Conservation (phyloP, 2,113 vertebrate species). For the Perca flavescens region DNA sequence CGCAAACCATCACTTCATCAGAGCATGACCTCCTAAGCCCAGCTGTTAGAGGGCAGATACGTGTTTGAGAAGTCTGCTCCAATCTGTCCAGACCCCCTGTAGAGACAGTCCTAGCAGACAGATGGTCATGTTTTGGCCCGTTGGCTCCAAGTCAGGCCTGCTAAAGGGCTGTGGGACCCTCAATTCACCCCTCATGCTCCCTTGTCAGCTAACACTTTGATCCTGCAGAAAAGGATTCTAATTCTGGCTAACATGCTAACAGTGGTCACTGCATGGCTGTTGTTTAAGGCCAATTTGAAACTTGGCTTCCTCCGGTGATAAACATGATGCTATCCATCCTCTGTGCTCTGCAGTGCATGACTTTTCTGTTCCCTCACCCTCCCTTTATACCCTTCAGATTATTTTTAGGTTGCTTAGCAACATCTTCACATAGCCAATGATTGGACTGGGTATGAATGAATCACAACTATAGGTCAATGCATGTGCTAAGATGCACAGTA, state of each 20-base stretch:
- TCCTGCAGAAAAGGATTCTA: constrained; percentile 18
- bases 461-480: constrained; percentile 43
- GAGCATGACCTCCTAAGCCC: constrained; percentile 55
- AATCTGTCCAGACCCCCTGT: constrained; percentile 71
- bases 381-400: constrained; percentile 67
- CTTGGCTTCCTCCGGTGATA: constrained; percentile 35
- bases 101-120: constrained; percentile 70
- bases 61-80: constrained; percentile 60
- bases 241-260: constrained; percentile 2
- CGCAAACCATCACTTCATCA: constrained; percentile 1
- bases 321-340: constrained; percentile 39
- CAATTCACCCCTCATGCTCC: constrained; percentile 25
- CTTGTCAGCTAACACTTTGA: constrained; percentile 36
- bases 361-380: constrained; percentile 57
- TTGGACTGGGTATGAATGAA: constrained; percentile 56
- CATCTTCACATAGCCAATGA: constrained; percentile 66
- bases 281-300: constrained; percentile 22
- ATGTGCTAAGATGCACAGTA: not conserved
- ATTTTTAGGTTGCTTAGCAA: constrained; percentile 87
- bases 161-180: constrained; percentile 53
- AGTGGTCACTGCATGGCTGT: not conserved
- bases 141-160: constrained; percentile 53
- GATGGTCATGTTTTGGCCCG: constrained; percentile 74
- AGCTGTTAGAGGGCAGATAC: constrained; percentile 64
- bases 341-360: constrained; percentile 50